These are phyloP conservation scores for Reinhardtius hippoglossoides DNA, from an alignment of 2,113 vertebrate genomes.

Conservation along the genomic window DNA sequence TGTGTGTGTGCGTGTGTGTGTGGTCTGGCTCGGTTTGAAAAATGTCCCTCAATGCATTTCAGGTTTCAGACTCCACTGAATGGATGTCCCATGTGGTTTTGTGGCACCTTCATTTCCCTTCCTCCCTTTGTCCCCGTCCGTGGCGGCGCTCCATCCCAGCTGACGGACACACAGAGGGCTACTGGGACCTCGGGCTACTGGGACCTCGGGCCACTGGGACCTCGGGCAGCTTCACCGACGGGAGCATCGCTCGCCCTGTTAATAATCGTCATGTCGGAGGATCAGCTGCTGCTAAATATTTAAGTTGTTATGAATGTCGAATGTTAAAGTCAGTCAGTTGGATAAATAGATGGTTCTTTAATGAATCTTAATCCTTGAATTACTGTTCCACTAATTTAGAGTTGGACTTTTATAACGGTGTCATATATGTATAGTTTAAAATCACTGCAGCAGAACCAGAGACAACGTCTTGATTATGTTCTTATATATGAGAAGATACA, in stretches of 20 bases:
- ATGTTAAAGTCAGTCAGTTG: too few species aligned
- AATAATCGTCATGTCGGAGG: neutral
- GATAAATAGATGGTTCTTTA: too few species aligned
- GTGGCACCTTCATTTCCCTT: conserved; percentile 32
- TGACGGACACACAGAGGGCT: conserved; percentile 26
- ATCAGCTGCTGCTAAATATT: neutral
- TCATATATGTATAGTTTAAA: too few species aligned
- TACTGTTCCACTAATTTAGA: too few species aligned
- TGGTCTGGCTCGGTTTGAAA: conserved; percentile 11
- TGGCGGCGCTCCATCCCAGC: conserved; percentile 10
- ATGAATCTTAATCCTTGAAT: too few species aligned
- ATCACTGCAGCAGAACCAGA: too few species aligned
- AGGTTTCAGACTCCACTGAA: neutral
- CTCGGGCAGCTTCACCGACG: conserved; percentile 10
- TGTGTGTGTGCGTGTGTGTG: too few species aligned
- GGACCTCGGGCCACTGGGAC: too few species aligned
- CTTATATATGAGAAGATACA: too few species aligned
- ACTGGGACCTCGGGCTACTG: conserved; percentile 19
- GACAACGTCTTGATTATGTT: too few species aligned
- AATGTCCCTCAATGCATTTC: conserved; percentile 33
- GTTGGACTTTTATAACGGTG: too few species aligned
- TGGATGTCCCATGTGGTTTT: conserved; percentile 13
- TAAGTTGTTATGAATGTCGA: neutral
- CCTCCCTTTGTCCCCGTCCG: conserved; percentile 7
- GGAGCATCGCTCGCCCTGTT: conserved; percentile 11